A percentile compares a stretch with the other conserved stretches of the same genome.
Conservation (phyloP, 2,888 invertebrate species). For the Camponotus fellah region DNA sequence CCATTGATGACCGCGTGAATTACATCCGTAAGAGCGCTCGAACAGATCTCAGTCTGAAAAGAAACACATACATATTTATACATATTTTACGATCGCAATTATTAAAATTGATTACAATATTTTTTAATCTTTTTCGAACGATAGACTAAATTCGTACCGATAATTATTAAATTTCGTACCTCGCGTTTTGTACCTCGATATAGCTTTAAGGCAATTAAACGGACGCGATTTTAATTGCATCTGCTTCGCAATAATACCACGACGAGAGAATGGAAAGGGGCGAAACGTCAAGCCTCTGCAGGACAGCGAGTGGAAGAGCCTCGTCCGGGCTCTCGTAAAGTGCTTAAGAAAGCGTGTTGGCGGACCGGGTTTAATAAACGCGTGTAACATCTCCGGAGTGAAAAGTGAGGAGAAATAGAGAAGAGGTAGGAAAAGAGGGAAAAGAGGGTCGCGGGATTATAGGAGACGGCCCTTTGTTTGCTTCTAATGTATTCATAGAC, state of each 20-base stretch:
- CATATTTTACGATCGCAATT: not conserved
- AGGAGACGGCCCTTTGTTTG: conserved; percentile 77
- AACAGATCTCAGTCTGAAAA: conserved; percentile 96
- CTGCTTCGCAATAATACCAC: conserved; percentile 39
- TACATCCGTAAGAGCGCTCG: conserved; percentile 96
- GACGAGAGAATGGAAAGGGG: conserved; percentile 46
- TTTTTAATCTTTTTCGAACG: not conserved
- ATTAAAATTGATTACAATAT: conserved; percentile 6
- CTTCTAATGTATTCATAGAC: conserved; percentile 84
- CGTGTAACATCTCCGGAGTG: conserved; percentile 62
- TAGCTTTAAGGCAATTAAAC: conserved; percentile 19
- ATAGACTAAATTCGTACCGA: not conserved
- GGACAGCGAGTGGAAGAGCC: conserved; percentile 73
- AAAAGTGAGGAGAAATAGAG: conserved; percentile 43
- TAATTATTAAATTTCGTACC: not conserved
- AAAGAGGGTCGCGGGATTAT: conserved; percentile 52
- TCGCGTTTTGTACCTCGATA: not conserved
- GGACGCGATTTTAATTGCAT: conserved; percentile 69
- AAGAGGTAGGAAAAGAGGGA: conserved; percentile 20
- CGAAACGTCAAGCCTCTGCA: conserved; percentile 70
- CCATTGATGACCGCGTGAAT: conserved; percentile 98
- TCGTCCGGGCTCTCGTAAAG: conserved; percentile 72
- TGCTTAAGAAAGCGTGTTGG: conserved; percentile 78
- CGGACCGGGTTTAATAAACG: conserved; percentile 78
- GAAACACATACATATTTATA: conserved; percentile 72